Evolutionary conservation across 2,797 vertebrate species (phyloP).

Genomic region (Eptatretus atami): DNA sequence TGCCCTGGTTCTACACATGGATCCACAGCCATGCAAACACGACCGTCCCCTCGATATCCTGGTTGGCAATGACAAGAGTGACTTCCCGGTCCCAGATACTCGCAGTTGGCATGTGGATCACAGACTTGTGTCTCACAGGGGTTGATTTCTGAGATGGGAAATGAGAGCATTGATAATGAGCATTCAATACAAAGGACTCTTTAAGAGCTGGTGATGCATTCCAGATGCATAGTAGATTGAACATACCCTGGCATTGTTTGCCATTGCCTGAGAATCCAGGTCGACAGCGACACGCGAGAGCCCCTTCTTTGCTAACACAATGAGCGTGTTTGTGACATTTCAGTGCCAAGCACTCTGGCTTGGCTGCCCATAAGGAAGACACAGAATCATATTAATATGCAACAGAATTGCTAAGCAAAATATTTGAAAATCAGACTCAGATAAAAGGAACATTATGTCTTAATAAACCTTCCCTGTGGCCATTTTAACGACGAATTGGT

Average conservation of each 20-base stretch:
- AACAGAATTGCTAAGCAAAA: neutral
- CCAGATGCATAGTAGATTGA: neutral
- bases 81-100: slow-evolving; percentile 28
- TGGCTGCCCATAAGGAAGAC: slow-evolving; percentile 18
- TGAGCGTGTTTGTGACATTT: slow-evolving; percentile 24
- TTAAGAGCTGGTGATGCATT: too few relatives aligned
- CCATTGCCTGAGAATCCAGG: slow-evolving; percentile 19
- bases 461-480: too few relatives aligned
- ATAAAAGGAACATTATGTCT: too few relatives aligned
- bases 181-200: neutral
- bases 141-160: slow-evolving; percentile 29
- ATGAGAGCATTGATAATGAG: neutral
- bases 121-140: slow-evolving; percentile 31
- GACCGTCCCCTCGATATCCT: slow-evolving; percentile 41
- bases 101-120: slow-evolving; percentile 23
- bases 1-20: slow-evolving; percentile 27
- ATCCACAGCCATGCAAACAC: slow-evolving; percentile 30
- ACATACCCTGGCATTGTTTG: slow-evolving; percentile 33
- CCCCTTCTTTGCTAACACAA: slow-evolving; percentile 21
- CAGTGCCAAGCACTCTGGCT: slow-evolving; percentile 25
- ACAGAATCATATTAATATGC: neutral
- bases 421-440: neutral
- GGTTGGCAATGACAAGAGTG: slow-evolving; percentile 29
- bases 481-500: too few relatives aligned
- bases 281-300: slow-evolving; percentile 30